These are phyloP conservation scores for Labia minor DNA, from an alignment of 2,888 invertebrate genomes.

Conservation along the genomic window DNA sequence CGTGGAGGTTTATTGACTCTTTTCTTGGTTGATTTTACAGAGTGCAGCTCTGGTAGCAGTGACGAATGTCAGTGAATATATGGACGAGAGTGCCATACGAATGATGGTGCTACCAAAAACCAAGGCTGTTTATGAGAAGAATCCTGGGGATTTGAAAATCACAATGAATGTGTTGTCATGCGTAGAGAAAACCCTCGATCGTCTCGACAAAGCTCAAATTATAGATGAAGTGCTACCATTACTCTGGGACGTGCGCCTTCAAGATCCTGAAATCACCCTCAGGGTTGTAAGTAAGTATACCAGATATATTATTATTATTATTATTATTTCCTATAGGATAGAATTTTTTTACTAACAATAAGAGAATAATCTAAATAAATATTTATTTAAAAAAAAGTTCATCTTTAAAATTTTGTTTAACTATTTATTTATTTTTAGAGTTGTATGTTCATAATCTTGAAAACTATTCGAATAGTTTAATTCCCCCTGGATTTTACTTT, in stretches of 20 bases:
- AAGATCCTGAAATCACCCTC: constrained; percentile 78
- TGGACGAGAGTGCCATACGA: constrained; percentile 71
- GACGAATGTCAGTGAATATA: constrained; percentile 69
- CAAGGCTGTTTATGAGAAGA: constrained; percentile 67
- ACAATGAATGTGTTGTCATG: constrained; percentile 67
- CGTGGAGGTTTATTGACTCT: too few relatives aligned
- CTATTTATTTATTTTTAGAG: too few relatives aligned
- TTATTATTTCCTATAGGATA: background rate
- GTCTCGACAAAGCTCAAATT: constrained; percentile 76
- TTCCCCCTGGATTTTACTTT: too few relatives aligned
- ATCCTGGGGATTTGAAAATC: constrained; percentile 66
- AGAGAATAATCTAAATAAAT: too few relatives aligned
- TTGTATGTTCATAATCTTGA: too few relatives aligned
- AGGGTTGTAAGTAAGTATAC: constrained; percentile 83
- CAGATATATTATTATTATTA: constrained; percentile 13
- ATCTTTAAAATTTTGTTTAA: too few relatives aligned
- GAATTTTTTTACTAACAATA: background rate
- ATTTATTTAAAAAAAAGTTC: too few relatives aligned
- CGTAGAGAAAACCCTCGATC: constrained; percentile 68
- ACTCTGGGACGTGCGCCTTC: constrained; percentile 71
- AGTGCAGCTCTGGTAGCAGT: constrained; percentile 81
- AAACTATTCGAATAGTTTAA: too few relatives aligned
- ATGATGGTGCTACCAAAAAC: constrained; percentile 74
- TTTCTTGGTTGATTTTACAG: constrained; percentile 40
- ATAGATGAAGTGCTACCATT: constrained; percentile 85